A percentile compares a stretch with the other conserved stretches of the same genome.
These are phyloP conservation scores for Aldrovandia affinis DNA, from an alignment of 2,797 vertebrate species.

Conservation along the genomic window DNA sequence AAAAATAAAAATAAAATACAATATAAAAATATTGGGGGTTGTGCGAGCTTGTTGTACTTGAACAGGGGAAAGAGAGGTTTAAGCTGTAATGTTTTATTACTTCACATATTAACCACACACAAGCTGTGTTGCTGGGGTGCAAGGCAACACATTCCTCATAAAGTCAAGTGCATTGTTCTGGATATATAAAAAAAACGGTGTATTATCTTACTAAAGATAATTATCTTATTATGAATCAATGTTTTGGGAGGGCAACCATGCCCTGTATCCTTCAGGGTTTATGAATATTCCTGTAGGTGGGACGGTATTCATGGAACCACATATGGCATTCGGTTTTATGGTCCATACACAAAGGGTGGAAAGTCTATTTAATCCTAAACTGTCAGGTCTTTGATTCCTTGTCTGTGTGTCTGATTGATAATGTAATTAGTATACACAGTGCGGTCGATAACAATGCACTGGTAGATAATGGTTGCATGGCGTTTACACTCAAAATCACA, in stretches of 20 bases:
- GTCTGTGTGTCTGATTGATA: background rate
- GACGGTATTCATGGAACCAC: background rate
- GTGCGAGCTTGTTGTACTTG: background rate
- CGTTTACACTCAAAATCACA: too few species aligned
- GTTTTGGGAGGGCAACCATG: background rate
- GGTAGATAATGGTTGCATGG: too few species aligned
- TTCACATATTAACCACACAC: background rate
- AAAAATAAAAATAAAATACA: slow-evolving; percentile 21
- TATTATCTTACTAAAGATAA: background rate
- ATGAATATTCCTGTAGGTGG: background rate
- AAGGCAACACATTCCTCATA: background rate
- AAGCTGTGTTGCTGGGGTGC: background rate
- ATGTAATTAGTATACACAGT: too few species aligned
- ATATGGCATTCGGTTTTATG: slow-evolving; percentile 3
- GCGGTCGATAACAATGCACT: too few species aligned
- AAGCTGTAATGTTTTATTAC: slow-evolving; percentile 11
- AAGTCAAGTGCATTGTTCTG: background rate
- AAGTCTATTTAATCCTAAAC: background rate
- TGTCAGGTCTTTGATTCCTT: background rate
- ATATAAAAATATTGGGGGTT: background rate
- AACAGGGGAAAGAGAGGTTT: background rate
- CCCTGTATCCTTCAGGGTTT: background rate
- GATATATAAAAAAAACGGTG: background rate
- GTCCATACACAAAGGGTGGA: background rate
- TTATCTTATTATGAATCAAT: background rate